Evolutionary conservation across 2,797 vertebrate genomes (phyloP).

Genomic region (Melanotaenia nigrans): DNA sequence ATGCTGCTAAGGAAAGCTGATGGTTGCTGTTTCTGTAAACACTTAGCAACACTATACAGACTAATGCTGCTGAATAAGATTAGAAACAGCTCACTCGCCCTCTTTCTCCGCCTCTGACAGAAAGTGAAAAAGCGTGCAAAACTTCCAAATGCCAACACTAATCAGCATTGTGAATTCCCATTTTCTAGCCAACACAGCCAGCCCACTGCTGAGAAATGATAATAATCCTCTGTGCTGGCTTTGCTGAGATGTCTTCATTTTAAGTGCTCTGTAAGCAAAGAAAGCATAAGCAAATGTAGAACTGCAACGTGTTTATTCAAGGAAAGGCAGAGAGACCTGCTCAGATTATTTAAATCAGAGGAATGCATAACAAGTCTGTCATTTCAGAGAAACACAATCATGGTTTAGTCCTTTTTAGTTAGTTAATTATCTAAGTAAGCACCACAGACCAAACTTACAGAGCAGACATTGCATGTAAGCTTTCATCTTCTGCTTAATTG

Average conservation of each 20-base stretch:
- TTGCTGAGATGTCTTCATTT: constrained; percentile 57
- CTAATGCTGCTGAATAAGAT: constrained; percentile 71
- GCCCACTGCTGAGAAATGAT: constrained; percentile 58
- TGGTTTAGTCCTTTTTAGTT: constrained; percentile 59
- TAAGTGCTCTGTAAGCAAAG: constrained; percentile 48
- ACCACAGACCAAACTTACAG: constrained; percentile 61
- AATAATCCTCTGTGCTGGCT: constrained; percentile 56
- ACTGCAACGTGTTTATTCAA: constrained; percentile 48
- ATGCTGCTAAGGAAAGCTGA: constrained; percentile 64
- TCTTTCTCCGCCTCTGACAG: constrained; percentile 55
- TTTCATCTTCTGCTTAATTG: constrained; percentile 78
- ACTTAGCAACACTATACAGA: constrained; percentile 48
- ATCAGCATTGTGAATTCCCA: constrained; percentile 57
- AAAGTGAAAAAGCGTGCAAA: constrained; percentile 57
- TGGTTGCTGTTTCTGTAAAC: constrained; percentile 71
- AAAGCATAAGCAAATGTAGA: constrained; percentile 33
- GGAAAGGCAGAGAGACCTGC: constrained; percentile 27
- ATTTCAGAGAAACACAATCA: constrained; percentile 43
- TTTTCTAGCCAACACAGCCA: constrained; percentile 58
- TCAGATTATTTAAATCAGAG: constrained; percentile 49
- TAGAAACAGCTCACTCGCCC: constrained; percentile 60
- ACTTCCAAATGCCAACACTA: constrained; percentile 60
- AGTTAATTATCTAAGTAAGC: constrained; percentile 68
- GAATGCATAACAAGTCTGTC: constrained; percentile 22
- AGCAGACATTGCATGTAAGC: constrained; percentile 61